Percentiles rank a stretch among this genome's conserved stretches.
Conservation (phyloP, 2,888 invertebrate genomes). For the Microchrysa polita region DNA sequence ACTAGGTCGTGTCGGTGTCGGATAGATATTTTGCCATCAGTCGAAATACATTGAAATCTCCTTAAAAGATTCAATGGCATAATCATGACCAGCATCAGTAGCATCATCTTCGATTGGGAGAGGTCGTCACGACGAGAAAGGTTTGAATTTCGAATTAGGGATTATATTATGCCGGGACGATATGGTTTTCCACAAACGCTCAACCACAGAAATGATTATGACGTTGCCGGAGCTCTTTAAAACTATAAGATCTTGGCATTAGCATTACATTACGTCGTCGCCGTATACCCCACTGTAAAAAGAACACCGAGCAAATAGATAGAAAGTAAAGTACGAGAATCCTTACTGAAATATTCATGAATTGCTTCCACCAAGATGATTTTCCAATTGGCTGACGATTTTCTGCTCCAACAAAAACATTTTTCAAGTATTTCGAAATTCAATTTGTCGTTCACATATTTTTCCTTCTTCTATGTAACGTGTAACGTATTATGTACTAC, state of each 20-base stretch:
- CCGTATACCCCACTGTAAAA: no score
- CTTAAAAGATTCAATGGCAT: constrained; percentile 38
- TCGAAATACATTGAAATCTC: constrained; percentile 21
- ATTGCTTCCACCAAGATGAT: constrained; percentile 19
- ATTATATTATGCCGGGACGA: constrained; percentile 25
- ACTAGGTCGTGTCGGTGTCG: neutral
- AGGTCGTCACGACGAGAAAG: constrained; percentile 12
- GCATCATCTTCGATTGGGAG: constrained; percentile 29
- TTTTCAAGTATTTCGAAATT: constrained; percentile 9
- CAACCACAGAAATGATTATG: neutral
- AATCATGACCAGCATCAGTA: constrained; percentile 36
- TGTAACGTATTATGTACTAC: no score
- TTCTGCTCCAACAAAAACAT: constrained; percentile 14
- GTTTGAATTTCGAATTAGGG: constrained; percentile 1
- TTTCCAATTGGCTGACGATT: constrained; percentile 41
- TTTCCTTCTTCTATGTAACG: no score
- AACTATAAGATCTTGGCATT: neutral
- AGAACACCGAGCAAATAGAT: constrained; percentile 6
- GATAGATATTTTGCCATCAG: no score
- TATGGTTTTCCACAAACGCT: constrained; percentile 13
- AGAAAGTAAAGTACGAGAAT: no score
- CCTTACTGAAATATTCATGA: constrained; percentile 42
- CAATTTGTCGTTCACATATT: neutral
- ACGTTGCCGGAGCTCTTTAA: neutral
- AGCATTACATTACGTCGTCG: no score